These are phyloP conservation scores for Thamnophis elegans DNA, from an alignment of 2,797 vertebrate species.

Conservation along the genomic window DNA sequence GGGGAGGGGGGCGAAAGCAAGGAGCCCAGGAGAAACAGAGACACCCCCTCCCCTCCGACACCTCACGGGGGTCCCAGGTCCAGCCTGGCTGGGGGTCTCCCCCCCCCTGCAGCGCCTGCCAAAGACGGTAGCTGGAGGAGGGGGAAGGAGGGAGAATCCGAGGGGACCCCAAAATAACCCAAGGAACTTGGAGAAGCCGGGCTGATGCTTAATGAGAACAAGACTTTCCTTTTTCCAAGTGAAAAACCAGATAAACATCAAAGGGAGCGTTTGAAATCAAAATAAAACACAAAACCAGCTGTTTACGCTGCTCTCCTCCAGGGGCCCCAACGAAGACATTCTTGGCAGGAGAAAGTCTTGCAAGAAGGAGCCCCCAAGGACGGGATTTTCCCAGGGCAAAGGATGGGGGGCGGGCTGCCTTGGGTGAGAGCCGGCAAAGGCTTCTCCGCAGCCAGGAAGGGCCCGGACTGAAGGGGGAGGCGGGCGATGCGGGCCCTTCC, in stretches of 20 bases:
- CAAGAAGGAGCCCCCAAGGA: background rate
- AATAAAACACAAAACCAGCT: background rate
- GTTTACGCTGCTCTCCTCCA: background rate
- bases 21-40: background rate
- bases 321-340: background rate
- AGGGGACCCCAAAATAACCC: background rate
- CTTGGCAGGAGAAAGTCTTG: background rate
- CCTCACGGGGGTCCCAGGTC: background rate
- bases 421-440: background rate
- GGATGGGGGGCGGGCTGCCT: background rate
- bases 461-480: background rate
- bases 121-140: background rate
- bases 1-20: background rate
- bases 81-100: background rate
- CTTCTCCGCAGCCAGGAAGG: too few species aligned
- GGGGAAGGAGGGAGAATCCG: background rate
- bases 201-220: slow-evolving; percentile 14
- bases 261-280: background rate
- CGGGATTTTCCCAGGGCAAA: background rate
- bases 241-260: slow-evolving; percentile 21
- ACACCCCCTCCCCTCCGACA: too few species aligned
- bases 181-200: background rate
- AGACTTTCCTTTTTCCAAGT: background rate
- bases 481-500: too few species aligned
- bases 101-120: background rate